phyloP scores from a whole-genome alignment of 92 coral and sea anemone species.

The Porites lobata region DNA sequence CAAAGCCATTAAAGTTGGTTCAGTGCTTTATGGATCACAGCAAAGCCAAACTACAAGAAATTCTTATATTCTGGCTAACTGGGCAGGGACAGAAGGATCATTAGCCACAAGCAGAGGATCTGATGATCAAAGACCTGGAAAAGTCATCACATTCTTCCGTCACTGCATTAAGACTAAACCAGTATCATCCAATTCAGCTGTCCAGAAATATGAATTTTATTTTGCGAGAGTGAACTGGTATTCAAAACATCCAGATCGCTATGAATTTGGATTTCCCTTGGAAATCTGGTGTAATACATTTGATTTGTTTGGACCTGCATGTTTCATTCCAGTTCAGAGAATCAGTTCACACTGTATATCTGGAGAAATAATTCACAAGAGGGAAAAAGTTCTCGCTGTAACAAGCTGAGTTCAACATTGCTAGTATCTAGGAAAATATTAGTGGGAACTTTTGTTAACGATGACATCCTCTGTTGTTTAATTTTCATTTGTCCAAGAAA shows the following conservation, averaged over 20 bases:
- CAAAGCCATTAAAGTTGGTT: too few relatives aligned
- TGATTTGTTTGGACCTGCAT: too few relatives aligned
- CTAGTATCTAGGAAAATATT: too few relatives aligned
- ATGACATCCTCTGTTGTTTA: too few relatives aligned
- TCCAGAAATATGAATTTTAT: neutral
- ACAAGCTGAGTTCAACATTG: too few relatives aligned
- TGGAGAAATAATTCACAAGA: neutral
- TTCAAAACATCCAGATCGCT: neutral
- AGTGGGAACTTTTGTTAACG: too few relatives aligned
- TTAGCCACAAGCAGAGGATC: neutral
- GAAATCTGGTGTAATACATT: too few relatives aligned
- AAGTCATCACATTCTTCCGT: neutral
- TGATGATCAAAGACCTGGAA: neutral
- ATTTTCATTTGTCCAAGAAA: too few relatives aligned
- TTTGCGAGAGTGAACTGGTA: neutral
- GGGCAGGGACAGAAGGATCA: constrained; percentile 3
- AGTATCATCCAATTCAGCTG: too few relatives aligned
- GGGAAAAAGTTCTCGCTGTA: neutral
- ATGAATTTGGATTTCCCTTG: neutral
- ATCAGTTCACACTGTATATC: neutral
- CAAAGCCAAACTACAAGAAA: neutral
- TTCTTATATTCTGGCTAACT: neutral
- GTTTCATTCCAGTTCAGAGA: too few relatives aligned
- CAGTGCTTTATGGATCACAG: neutral
- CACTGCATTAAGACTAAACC: too few relatives aligned